Percentiles rank a stretch among this genome's conserved stretches.
Evolutionary conservation across 2,888 invertebrate genomes (phyloP).

Genomic region (Pogonocherus hispidulus): DNA sequence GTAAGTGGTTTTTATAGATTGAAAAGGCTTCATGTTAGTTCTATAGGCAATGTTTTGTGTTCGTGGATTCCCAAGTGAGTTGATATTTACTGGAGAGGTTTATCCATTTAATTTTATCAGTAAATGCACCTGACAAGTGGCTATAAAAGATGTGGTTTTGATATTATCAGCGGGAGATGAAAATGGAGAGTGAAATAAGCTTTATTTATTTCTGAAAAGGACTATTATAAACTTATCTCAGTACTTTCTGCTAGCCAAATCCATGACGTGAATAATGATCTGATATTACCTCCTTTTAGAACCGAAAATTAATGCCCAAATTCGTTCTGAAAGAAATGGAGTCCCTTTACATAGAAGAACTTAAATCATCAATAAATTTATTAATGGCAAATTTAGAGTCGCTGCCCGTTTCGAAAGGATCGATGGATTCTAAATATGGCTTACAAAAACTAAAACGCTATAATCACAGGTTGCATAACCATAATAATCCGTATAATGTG

Average conservation of each 20-base stretch:
- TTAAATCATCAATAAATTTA: slow-evolving; percentile 97
- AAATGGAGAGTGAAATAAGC: not conserved
- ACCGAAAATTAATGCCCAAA: slow-evolving; percentile 97
- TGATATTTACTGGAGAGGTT: too few species aligned
- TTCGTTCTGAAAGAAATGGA: slow-evolving; percentile 99
- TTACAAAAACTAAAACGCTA: slow-evolving; percentile 98
- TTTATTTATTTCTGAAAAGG: not conserved
- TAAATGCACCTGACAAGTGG: too few species aligned
- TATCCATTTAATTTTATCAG: too few species aligned
- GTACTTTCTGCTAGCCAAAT: slow-evolving; percentile 22
- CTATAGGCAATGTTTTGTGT: too few species aligned
- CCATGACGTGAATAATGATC: slow-evolving; percentile 12
- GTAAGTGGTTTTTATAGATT: not conserved
- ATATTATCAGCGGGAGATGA: too few species aligned
- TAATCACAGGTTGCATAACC: slow-evolving; percentile 90
- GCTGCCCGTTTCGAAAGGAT: slow-evolving; percentile 97
- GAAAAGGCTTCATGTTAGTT: too few species aligned
- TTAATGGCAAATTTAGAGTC: slow-evolving; percentile 99
- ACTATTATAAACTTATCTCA: slow-evolving; percentile 3
- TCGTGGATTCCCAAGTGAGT: too few species aligned
- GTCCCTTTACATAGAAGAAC: slow-evolving; percentile 97
- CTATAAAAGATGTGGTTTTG: too few species aligned
- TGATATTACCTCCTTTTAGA: slow-evolving; percentile 71
- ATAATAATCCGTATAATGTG: slow-evolving; percentile 70
- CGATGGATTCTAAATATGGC: slow-evolving; percentile 97